phyloP scores from a whole-genome alignment of 1,140 invertebrate genomes.

The Andricus grossulariae region DNA sequence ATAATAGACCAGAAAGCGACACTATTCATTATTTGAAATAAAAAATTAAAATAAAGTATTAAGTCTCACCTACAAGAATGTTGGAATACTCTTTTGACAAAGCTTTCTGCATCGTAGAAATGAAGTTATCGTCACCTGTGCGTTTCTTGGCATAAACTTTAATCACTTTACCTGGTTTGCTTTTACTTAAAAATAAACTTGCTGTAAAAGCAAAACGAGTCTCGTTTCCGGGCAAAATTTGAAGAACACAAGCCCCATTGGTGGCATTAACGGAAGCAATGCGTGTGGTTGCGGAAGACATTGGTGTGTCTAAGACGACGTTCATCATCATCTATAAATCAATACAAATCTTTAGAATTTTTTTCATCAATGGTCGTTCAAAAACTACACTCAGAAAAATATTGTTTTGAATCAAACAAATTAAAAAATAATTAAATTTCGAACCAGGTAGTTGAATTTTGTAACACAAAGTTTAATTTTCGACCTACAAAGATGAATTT shows the following conservation, averaged over 20 bases:
- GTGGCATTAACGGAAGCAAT: slow-evolving; percentile 77
- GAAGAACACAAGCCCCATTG: slow-evolving; percentile 77
- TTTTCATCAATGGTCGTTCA: no score
- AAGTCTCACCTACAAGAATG: slow-evolving; percentile 82
- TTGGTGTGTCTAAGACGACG: slow-evolving; percentile 72
- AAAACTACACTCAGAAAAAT: no score
- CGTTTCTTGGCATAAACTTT: slow-evolving; percentile 88
- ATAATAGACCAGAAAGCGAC: no score
- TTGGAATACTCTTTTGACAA: slow-evolving; percentile 83
- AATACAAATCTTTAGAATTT: background rate
- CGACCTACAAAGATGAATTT: no score
- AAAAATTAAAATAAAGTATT: no score
- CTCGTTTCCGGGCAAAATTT: slow-evolving; percentile 80
- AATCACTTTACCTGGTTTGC: slow-evolving; percentile 87
- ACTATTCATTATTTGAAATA: no score
- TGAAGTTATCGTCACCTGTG: slow-evolving; percentile 88
- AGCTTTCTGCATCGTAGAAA: slow-evolving; percentile 86
- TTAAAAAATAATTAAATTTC: no score
- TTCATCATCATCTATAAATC: slow-evolving; percentile 77
- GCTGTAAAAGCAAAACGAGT: slow-evolving; percentile 85
- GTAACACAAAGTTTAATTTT: no score
- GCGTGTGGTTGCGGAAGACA: slow-evolving; percentile 78
- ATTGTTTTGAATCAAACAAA: no score
- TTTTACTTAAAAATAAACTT: slow-evolving; percentile 89
- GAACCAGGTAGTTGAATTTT: no score